These are phyloP conservation scores for Australoheros scitulus DNA, from an alignment of 2,113 vertebrate species.

Conservation along the genomic window DNA sequence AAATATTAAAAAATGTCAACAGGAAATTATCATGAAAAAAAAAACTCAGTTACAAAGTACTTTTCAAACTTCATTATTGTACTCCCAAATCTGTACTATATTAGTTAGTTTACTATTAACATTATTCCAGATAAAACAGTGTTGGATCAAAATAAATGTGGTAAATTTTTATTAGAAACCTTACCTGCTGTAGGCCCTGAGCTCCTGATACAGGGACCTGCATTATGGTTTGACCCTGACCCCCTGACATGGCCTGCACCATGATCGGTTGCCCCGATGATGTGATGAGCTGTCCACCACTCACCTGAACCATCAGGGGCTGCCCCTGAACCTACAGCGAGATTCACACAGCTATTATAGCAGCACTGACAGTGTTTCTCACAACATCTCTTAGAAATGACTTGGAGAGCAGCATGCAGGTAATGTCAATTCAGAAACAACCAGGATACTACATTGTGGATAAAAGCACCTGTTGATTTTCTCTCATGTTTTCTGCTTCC, in stretches of 20 bases:
- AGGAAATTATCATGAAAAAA: not conserved
- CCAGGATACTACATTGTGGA: not conserved
- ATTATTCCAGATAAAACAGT: not conserved
- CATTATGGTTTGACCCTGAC: constrained; percentile 98
- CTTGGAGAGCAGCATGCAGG: constrained; percentile 10
- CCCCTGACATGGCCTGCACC: constrained; percentile 97
- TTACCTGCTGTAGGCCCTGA: constrained; percentile 96
- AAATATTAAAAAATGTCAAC: not conserved
- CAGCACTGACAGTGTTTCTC: not conserved
- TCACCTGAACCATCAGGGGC: constrained; percentile 98
- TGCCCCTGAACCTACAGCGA: constrained; percentile 91
- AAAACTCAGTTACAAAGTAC: fast-evolving
- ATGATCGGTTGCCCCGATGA: constrained; percentile 98
- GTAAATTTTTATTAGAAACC: constrained; percentile 12
- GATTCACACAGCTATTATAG: constrained; percentile 24
- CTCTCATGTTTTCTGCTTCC: constrained; percentile 6
- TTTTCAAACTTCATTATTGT: not conserved
- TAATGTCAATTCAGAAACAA: not conserved
- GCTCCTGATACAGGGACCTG: constrained; percentile 95
- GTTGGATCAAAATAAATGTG: not conserved
- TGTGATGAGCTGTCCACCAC: constrained; percentile 97
- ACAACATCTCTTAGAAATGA: not conserved
- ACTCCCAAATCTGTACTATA: not conserved
- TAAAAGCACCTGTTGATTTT: not conserved
- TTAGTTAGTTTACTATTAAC: not conserved